Conservation (phyloP, 2,797 vertebrate genomes). For the Pseudocheirus occidentalis region DNA sequence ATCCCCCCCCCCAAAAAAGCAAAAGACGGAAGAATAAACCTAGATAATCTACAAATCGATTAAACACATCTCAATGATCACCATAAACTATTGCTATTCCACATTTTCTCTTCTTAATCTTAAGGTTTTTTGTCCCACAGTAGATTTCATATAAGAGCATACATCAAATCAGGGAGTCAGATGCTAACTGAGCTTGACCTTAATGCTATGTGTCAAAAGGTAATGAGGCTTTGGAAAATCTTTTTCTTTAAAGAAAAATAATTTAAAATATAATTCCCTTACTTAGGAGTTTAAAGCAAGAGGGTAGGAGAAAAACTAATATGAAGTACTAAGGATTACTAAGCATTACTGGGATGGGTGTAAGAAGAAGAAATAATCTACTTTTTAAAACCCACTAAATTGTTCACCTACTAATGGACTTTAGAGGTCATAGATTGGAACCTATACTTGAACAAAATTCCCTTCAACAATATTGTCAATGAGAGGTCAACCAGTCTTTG, state of each 20-base stretch:
- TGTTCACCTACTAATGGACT: not conserved
- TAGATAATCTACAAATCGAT: slow-evolving; percentile 43
- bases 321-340: not conserved
- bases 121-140: slow-evolving; percentile 2
- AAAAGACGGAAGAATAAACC: slow-evolving; percentile 28
- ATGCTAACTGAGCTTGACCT: not conserved
- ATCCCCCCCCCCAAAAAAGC: too few relatives aligned
- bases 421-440: not conserved
- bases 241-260: slow-evolving; percentile 20
- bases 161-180: not conserved
- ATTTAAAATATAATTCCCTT: slow-evolving; percentile 1
- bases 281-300: not conserved
- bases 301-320: not conserved
- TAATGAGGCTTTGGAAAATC: slow-evolving; percentile 5
- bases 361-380: slow-evolving; percentile 28
- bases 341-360: too few relatives aligned
- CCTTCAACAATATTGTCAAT: not conserved
- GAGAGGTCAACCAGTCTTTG: not conserved
- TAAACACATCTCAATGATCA: slow-evolving; percentile 19
- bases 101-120: slow-evolving; percentile 7
- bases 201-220: slow-evolving; percentile 19
- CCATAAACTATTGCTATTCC: not conserved
- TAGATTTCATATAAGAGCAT: not conserved
- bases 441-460: not conserved
- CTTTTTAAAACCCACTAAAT: slow-evolving; percentile 2